Conservation (phyloP, 2,113 vertebrate genomes). For the Pseudorectes ferrugineus region DNA sequence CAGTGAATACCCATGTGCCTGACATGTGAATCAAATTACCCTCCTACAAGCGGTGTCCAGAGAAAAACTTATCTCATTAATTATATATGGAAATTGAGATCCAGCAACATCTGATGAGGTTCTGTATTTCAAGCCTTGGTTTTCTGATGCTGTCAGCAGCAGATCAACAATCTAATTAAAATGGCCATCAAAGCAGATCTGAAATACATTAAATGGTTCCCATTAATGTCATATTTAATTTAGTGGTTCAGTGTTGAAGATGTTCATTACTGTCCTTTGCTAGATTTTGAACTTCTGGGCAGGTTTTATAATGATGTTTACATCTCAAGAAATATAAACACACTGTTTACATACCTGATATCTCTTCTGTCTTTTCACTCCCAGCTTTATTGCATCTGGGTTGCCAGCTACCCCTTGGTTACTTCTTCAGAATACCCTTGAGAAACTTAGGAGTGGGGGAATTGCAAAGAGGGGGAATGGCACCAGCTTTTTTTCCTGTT, state of each 20-base stretch:
- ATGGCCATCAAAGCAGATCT: slow-evolving; percentile 53
- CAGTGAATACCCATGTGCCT: background rate
- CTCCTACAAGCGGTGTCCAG: background rate
- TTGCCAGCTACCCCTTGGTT: background rate
- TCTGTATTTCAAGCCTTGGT: background rate
- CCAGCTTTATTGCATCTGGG: background rate
- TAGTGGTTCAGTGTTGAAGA: slow-evolving; percentile 36
- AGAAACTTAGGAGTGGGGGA: background rate
- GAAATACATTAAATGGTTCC: slow-evolving; percentile 46
- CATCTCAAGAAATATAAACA: slow-evolving; percentile 19
- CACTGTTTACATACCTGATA: background rate
- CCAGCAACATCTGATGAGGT: background rate
- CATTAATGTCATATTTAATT: slow-evolving; percentile 73
- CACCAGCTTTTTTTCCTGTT: background rate
- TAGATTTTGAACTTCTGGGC: slow-evolving; percentile 19
- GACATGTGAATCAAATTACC: background rate
- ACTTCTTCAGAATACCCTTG: background rate
- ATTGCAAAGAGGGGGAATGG: background rate
- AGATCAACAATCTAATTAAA: slow-evolving; percentile 69
- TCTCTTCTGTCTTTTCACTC: background rate
- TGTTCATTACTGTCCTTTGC: slow-evolving; percentile 40
- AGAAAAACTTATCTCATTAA: background rate
- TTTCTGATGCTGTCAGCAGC: slow-evolving; percentile 51
- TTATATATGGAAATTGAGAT: slow-evolving; percentile 47
- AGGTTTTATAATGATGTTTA: slow-evolving; percentile 42